Conservation (phyloP, 2,888 invertebrate species). For the Dolichomitus sp. region DNA sequence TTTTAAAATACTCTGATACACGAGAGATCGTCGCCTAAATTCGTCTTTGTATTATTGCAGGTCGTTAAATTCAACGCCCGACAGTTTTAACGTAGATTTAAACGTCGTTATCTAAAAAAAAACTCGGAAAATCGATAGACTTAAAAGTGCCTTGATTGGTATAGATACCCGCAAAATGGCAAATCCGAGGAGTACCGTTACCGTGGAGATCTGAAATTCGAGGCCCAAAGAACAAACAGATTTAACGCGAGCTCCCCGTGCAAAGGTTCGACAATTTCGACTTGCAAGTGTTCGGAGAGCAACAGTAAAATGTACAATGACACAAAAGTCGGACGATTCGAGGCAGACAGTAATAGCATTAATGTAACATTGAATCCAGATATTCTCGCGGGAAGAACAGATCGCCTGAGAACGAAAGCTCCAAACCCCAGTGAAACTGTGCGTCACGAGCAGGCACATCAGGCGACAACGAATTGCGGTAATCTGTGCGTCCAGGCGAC, state of each 20-base stretch:
- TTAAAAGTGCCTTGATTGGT: constrained; percentile 62
- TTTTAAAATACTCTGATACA: neutral
- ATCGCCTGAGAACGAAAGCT: constrained; percentile 25
- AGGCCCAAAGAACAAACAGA: constrained; percentile 69
- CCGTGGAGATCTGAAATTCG: constrained; percentile 54
- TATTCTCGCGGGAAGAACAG: constrained; percentile 31
- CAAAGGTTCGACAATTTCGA: constrained; percentile 58
- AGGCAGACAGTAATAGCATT: constrained; percentile 28
- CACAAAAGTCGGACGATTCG: constrained; percentile 12
- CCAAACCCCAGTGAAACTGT: constrained; percentile 6
- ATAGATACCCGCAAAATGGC: constrained; percentile 72
- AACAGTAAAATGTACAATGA: constrained; percentile 68
- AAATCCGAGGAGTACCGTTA: constrained; percentile 56
- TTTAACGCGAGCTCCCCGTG: constrained; percentile 49
- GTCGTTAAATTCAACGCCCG: constrained; percentile 83
- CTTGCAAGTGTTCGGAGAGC: constrained; percentile 66
- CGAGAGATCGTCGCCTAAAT: constrained; percentile 22
- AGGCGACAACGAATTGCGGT: constrained; percentile 26
- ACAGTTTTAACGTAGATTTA: constrained; percentile 83
- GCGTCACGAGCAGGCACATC: constrained; percentile 20
- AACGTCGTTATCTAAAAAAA: constrained; percentile 80
- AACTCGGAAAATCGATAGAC: constrained; percentile 16
- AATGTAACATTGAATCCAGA: constrained; percentile 58
- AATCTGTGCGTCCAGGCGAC: constrained; percentile 60
- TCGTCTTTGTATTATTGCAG: constrained; percentile 75